Percentiles rank a stretch among this genome's conserved stretches.
These are phyloP conservation scores for Myathropa florea DNA, from an alignment of 2,888 invertebrate species.

Conservation along the genomic window DNA sequence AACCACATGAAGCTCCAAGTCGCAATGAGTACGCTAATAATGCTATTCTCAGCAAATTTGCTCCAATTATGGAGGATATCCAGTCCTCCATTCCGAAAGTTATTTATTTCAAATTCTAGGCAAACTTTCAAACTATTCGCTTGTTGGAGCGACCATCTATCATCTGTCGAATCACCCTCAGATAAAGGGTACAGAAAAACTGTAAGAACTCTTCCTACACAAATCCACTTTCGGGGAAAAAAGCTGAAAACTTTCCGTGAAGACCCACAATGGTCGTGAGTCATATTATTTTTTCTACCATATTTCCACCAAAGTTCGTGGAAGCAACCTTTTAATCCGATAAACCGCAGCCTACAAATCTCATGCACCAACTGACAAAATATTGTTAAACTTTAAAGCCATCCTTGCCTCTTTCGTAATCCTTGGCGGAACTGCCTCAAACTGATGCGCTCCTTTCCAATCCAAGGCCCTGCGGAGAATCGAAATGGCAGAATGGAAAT, in stretches of 20 bases:
- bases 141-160: not conserved
- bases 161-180: slow-evolving; percentile 1
- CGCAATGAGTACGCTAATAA: not conserved
- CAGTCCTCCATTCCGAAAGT: not conserved
- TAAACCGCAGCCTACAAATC: slow-evolving; percentile 54
- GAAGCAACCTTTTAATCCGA: slow-evolving; percentile 41
- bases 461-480: not conserved
- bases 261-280: slow-evolving; percentile 42
- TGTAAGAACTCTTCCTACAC: not conserved
- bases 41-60: not conserved
- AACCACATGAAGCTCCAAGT: not conserved
- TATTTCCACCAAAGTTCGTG: slow-evolving; percentile 10
- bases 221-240: not conserved
- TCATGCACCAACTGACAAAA: slow-evolving; percentile 59
- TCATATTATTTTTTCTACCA: not conserved
- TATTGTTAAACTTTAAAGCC: slow-evolving; percentile 64
- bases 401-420: slow-evolving; percentile 40
- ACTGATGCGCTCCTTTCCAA: slow-evolving; percentile 26
- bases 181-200: not conserved
- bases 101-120: not conserved
- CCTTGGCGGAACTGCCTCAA: slow-evolving; percentile 50
- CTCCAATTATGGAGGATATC: not conserved
- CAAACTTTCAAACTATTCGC: not conserved
- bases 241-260: slow-evolving; percentile 34
- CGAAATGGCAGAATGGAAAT: slow-evolving; percentile 35